Conservation (phyloP, 2,113 vertebrate genomes). For the Dascyllus trimaculatus region DNA sequence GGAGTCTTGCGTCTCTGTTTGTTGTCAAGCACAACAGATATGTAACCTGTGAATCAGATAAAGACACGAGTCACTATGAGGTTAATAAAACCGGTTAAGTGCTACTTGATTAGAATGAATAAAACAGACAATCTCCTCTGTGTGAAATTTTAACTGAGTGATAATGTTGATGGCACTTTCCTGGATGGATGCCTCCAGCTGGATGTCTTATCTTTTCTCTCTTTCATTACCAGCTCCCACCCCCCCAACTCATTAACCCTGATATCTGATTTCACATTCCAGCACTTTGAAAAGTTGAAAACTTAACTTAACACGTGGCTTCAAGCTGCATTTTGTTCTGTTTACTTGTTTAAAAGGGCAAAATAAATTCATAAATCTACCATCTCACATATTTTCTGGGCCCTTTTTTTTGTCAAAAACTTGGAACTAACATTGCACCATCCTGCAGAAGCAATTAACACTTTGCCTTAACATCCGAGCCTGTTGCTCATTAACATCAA, state of each 20-base stretch:
- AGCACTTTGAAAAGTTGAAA: constrained; percentile 8
- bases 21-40: too few species aligned
- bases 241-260: background rate
- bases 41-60: background rate
- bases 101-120: background rate
- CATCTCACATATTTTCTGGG: background rate
- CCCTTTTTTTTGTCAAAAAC: constrained; percentile 17
- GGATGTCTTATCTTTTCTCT: constrained; percentile 40
- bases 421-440: constrained; percentile 1
- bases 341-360: too few species aligned
- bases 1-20: too few species aligned
- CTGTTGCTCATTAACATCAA: constrained; percentile 45
- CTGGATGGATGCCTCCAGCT: constrained; percentile 44
- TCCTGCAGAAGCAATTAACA: constrained; percentile 39
- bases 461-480: constrained; percentile 13
- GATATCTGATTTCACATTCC: constrained; percentile 62
- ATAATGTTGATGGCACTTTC: constrained; percentile 14
- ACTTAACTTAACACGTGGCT: background rate
- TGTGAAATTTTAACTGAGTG: background rate
- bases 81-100: background rate
- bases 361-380: background rate
- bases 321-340: background rate
- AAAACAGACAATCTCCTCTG: background rate
- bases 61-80: background rate
- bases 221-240: constrained; percentile 27